Base-by-base conservation (phyloP, 1,140 invertebrate species). In the Bacillus rossius region DNA sequence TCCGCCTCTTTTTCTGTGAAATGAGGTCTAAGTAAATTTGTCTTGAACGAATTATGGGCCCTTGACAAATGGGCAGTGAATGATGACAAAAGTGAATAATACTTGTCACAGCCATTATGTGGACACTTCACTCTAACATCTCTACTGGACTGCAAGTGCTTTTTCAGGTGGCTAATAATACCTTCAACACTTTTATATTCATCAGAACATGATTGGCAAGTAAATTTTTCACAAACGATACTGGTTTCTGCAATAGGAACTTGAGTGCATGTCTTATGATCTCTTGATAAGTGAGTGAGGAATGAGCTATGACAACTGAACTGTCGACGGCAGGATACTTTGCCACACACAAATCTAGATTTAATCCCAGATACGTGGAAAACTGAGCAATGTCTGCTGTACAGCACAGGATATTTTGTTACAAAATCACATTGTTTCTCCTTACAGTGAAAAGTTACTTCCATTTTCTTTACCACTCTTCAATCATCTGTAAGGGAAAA, bases 221-320 rank as follows among this genome's bases (percentile, higher is more conserved):
- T 5, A 5, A 45, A 8, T 25, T 45, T 45, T 45, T 25, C 10
- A 20, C 17, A 25, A 25, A 8, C 17, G n/a, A 20, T n/a, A 17
- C 17, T 40, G 38, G 17, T n/a, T n/a, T n/a, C n/a, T n/a, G n/a
- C n/a, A n/a, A n/a, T n/a, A n/a, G n/a, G n/a, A n/a, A n/a, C n/a
- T 13, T 40, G 13, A 17, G 38, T 40, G 38, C 13, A 13, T 40
- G 13, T n/a, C 13, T 40, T 40, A 45, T 45, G 43, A 20, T 45
- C 43, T 25, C 23, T 45, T 45, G 4, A 45, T 20, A n/a, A n/a
- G n/a, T n/a, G 43, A 20, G 17, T 45, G 17, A 25, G 17, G n/a
- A 45, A 45, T 45, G 43, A 45, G 13, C 23, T 45, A 45, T 45
- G 23, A 19, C 23, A 45, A 45, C 43, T 45, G 23, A 45, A 45